Evolutionary conservation across 2,113 vertebrate species (phyloP), one percentile per base, ranked within the genome.

Genomic region (Pygoscelis antarcticus): DNA sequence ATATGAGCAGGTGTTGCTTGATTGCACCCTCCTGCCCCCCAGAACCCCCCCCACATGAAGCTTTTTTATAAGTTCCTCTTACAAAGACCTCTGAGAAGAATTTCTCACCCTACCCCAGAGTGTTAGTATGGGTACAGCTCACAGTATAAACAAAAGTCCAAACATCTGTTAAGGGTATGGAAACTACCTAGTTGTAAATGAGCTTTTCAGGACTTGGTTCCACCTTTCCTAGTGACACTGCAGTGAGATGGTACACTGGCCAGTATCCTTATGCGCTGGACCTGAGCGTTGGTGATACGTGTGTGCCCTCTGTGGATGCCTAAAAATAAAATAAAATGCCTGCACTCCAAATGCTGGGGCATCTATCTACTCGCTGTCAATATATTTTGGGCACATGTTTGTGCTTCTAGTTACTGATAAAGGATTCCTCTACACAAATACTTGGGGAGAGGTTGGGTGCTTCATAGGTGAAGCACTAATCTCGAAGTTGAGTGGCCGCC

Each of bases 211-310:
- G 38, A 30, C 44, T 62, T 10, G 0, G 18, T 84, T 57, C 16
- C 26, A n/a, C 34, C 42, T 82, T 52, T 82, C 21, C 12, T 4
- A 2, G 5, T 38, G 49, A 32, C 1, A 2, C 16, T 52, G 58
- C 22, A 58, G 17, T 58, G 75, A 62, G 60, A 19, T 21, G 18
- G 12, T 68, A 5, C 29, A 30, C 36, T 29, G 20, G 16, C 40
- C 10, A 5, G 13, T 51, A 29, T 61, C 25, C 23, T 36, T 34
- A 65, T 1, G 3, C 3, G 6, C 42, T 34, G 42, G 62, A 52
- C 34, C 26, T 42, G 22, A 72, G 23, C 0, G 1, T 26, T 23
- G 64, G n/a, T 72, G 52, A 7, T 57, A 32, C 0, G 0, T 72
- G 29, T 88, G 46, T 81, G 36, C n/a, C 22, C 65, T 77, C 26